A percentile compares a stretch with the other conserved stretches of the same genome.
These are phyloP conservation scores for Calephelis nemesis DNA, from an alignment of 1,140 invertebrate genomes.

Conservation along the genomic window DNA sequence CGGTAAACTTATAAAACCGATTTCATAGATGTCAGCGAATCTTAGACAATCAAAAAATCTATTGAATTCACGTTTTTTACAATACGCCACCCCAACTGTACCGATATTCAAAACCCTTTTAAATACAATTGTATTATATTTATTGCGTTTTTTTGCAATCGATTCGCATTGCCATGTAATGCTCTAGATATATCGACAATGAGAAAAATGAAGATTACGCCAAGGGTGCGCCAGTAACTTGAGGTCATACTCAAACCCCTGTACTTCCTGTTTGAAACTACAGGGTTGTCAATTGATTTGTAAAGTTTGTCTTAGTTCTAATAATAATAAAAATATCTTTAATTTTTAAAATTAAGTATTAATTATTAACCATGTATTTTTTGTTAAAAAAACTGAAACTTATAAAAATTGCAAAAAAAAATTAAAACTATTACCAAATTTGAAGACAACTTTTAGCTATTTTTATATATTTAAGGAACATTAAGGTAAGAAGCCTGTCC, in stretches of 20 bases:
- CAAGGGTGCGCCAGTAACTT: conserved; percentile 66
- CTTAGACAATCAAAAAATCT: conserved; percentile 19
- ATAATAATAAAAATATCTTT: no score
- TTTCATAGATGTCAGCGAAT: conserved; percentile 21
- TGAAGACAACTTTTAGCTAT: no score
- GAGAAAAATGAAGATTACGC: conserved; percentile 40
- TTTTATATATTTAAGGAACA: no score
- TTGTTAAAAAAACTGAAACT: no score
- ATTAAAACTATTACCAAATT: no score
- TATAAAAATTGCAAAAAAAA: no score
- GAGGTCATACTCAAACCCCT: conserved; percentile 76
- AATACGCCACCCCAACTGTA: conserved; percentile 53
- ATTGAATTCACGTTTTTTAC: conserved; percentile 20
- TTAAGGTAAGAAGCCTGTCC: no score
- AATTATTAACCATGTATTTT: no score
- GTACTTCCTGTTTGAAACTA: conserved; percentile 60
- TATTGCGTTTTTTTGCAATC: conserved; percentile 67
- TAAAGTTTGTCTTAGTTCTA: not conserved
- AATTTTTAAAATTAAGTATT: no score
- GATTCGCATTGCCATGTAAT: conserved; percentile 51
- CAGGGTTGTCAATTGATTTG: conserved; percentile 49
- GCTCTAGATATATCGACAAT: conserved; percentile 61
- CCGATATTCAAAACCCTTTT: conserved; percentile 74
- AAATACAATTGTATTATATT: conserved; percentile 76
- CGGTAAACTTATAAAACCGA: conserved; percentile 20